Evolutionary conservation across 2,888 invertebrate species (phyloP).

Genomic region (Plagodis pulveraria): DNA sequence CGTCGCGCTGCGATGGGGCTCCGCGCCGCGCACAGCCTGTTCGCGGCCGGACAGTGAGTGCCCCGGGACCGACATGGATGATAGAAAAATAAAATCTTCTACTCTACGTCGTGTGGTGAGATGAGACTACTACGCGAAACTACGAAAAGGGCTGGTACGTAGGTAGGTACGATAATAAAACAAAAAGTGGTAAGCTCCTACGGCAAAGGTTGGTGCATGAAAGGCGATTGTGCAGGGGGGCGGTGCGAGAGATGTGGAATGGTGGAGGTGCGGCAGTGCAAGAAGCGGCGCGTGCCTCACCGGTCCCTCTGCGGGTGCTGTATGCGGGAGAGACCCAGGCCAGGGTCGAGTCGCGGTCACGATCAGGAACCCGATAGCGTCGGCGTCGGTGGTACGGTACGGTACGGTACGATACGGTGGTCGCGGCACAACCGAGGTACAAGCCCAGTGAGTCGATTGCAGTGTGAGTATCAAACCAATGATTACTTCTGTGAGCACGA

Average conservation of each 20-base stretch:
- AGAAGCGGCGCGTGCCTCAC: conserved; percentile 7
- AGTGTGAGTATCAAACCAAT: conserved; percentile 48
- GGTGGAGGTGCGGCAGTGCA: conserved; percentile 15
- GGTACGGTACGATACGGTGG: conserved; percentile 35
- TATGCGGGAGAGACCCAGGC: conserved; percentile 31
- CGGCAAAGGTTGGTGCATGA: conserved; percentile 6
- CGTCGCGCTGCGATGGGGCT: conserved; percentile 33
- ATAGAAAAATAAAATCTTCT: conserved; percentile 42
- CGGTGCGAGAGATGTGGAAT: conserved; percentile 33
- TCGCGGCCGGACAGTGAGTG: conserved; percentile 31
- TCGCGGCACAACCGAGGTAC: conserved; percentile 51
- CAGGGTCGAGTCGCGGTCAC: conserved; percentile 29
- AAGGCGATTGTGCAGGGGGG: conserved; percentile 20
- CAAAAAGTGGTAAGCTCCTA: conserved; percentile 9
- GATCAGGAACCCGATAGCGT: conserved; percentile 15
- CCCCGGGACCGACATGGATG: conserved; percentile 40
- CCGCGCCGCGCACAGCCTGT: conserved; percentile 10
- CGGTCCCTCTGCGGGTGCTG: conserved; percentile 35
- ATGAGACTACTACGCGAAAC: conserved; percentile 24
- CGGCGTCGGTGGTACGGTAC: conserved; percentile 31
- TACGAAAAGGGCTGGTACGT: conserved; percentile 8
- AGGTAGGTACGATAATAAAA: conserved; percentile 2
- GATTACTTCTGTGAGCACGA: conserved; percentile 56
- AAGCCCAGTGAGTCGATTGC: conserved; percentile 52
- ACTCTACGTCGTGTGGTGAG: conserved; percentile 32